Base-by-base conservation (phyloP, 1,140 invertebrate genomes). In the Drosophila lacteicornis region DNA sequence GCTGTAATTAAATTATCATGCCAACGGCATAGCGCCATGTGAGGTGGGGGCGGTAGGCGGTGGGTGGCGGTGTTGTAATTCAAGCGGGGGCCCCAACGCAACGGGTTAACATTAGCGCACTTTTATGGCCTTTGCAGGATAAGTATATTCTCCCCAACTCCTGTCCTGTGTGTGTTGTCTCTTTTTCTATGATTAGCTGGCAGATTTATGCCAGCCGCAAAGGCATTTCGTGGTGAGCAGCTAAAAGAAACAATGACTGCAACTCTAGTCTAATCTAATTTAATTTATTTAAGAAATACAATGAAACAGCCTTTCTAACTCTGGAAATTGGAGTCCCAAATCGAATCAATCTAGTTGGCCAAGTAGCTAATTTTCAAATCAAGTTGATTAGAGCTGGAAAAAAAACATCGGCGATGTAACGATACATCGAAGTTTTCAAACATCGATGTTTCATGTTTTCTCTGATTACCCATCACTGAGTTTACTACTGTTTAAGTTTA, bases 1-100 rank as follows among this genome's bases (percentile, higher is more conserved):
- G 80, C 69, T 77, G 84, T 88, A 88, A 88, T 88, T 88, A 90
- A 88, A 88, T 88, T 88, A 90, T 83, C 80, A 88, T 90, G 81
- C 84, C 62, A 79, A 67, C 56, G 55, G 73, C 79, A 68, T 49
- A 73, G 60, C 55, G 30, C 59, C n/a, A 36, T 30, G 25, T 36
- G 40, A 36, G 27, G 27, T 30, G 27, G 27, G 27, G 5, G 61
- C 45, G 61, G 17, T 57, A 42, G 61, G 17, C 57, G 49, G 46
- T 33, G 38, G 25, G 58, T 27, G 63, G 59, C 59, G 78, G 69
- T 75, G 80, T 71, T 84, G 85, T 87, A 87, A 88, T 90, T 88
- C 78, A 90, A 88, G 65, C 80, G 60, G 66, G 74, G 66, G 77
- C 67, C 69, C 51, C 53, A 59, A 70, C 68, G 65, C 84, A 87